Base-by-base conservation (phyloP, 30 jellyfish, hydroid and myxozoan genomes). In the Pseudorhiza aurosa region DNA sequence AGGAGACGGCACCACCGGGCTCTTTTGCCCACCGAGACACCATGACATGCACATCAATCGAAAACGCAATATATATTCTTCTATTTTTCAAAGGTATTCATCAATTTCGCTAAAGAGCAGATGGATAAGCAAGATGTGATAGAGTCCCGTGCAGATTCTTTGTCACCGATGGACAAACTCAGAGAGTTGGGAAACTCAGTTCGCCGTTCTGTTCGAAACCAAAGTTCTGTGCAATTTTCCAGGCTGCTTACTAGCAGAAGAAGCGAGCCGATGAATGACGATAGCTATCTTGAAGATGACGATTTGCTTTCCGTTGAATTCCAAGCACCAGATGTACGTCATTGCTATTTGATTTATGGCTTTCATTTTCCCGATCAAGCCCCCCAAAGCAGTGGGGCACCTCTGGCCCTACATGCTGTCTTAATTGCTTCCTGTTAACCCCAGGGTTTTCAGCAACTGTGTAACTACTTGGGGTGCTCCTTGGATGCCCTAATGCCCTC, bases 101-200 rank as follows among this genome's bases (percentile, higher is more conserved):
- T 91, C 49, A 91, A 85, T 60, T 91, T 91, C 65, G 98, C 98
- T 5, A 91, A 85, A 32, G 84, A 72, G 43, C 98, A 91, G 53
- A 75, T 51, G 76, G 98, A 85, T 55, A 35, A 65, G n/a, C 31
- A 83, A 1, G 57, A 35, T 27, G 78, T 62, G 27, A 63, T 32
- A 7, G 64, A 63, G 18, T 22, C 68, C 17, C 85, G 58, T 2
- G 45, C 53, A 5, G 72, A 44, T 18, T 17, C 32, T 46, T 1
- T 45, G 43, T 75, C 89, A 1, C 42, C 64, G 26, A 31, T 46
- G 8, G 53, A 68, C 4, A 64, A 51, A 50, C 19, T 77, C 1
- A 58, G 82, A n/a, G 82, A 77, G 28, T 53, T 68, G 1, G 81
- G 77, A 18, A 30, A 18, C 31, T 11, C 72, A 39, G 47, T 62